These are phyloP conservation scores for Datnioides undecimradiatus DNA, from an alignment of 2,113 vertebrate genomes.

Conservation along the genomic window DNA sequence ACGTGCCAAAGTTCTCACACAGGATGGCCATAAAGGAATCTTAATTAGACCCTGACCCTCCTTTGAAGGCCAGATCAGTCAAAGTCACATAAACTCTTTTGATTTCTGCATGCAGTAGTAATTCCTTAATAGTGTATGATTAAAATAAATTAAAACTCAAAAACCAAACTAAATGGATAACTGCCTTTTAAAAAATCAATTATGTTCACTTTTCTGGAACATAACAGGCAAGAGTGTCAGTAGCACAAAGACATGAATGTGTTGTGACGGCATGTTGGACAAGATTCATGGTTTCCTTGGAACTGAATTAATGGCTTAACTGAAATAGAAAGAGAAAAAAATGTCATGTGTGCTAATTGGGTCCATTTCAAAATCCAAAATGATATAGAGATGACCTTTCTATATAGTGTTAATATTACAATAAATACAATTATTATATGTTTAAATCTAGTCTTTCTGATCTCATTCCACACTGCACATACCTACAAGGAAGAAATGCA, in stretches of 20 bases:
- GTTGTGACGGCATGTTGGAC: not conserved
- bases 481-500: not conserved
- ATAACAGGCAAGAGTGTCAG: not conserved
- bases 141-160: no score
- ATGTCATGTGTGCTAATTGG: not conserved
- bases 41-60: conserved; percentile 55
- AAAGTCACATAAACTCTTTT: conserved; percentile 26
- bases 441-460: not conserved
- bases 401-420: not conserved
- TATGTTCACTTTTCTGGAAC: not conserved
- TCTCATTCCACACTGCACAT: not conserved
- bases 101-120: not conserved
- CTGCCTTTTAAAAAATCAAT: no score
- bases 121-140: no score
- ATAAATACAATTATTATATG: no score
- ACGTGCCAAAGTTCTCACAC: conserved; percentile 79
- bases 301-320: not conserved
- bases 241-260: not conserved
- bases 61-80: conserved; percentile 79
- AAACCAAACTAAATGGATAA: no score
- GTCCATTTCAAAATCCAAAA: not conserved
- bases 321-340: not conserved
- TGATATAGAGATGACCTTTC: no score
- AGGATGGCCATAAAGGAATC: conserved; percentile 59
- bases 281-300: not conserved